A percentile compares a stretch with the other conserved stretches of the same genome.
These are phyloP conservation scores for Tetrax tetrax DNA, from an alignment of 2,113 vertebrate species.

Conservation along the genomic window DNA sequence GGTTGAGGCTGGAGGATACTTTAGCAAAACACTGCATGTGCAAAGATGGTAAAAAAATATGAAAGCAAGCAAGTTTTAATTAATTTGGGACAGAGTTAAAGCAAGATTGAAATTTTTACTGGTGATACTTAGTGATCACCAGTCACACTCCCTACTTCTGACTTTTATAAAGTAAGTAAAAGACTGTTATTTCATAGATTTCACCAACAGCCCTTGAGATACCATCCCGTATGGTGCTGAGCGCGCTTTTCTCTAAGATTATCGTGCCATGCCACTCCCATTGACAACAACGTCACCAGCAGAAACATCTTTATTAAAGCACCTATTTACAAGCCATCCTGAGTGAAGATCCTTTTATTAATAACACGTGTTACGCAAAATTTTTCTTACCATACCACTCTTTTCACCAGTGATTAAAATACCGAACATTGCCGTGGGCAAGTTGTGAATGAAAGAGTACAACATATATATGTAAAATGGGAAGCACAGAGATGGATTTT, in stretches of 20 bases:
- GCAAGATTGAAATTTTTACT: not conserved
- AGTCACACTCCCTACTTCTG: not conserved
- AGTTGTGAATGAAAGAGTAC: not conserved
- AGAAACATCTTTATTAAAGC: not conserved
- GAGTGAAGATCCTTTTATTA: not conserved
- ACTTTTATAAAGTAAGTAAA: not conserved
- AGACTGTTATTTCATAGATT: not conserved
- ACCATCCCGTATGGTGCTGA: rapidly evolving
- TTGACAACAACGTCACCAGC: not conserved
- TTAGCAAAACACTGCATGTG: not conserved
- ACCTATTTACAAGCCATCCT: not conserved
- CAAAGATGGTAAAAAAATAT: not conserved
- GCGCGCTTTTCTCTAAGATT: not conserved
- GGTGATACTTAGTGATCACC: too few relatives aligned
- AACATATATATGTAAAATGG: not conserved
- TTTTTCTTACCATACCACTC: not conserved
- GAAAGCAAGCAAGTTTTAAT: not conserved
- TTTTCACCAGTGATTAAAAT: not conserved
- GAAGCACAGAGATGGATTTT: not conserved
- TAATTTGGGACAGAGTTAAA: not conserved
- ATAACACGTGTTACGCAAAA: not conserved
- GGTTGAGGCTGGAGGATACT: not conserved
- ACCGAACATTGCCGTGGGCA: not conserved
- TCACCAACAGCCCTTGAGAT: not conserved
- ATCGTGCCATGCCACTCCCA: rapidly evolving